phyloP scores from a whole-genome alignment of 1,140 invertebrate genomes.

The Pantala flavescens region DNA sequence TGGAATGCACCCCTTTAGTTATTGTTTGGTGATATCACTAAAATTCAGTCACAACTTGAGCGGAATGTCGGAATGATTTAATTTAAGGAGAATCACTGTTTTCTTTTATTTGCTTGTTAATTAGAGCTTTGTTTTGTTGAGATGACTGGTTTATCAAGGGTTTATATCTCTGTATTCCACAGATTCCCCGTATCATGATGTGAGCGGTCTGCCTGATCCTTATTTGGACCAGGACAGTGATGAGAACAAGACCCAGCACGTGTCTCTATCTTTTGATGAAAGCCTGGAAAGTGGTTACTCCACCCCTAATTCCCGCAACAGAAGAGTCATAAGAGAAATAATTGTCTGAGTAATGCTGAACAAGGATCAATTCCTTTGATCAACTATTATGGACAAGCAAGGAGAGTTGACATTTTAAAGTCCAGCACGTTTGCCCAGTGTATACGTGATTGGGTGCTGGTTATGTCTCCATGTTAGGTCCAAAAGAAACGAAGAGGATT shows the following conservation, averaged over 20 bases:
- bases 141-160: too few species aligned
- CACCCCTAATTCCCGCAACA: constrained; percentile 78
- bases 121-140: too few species aligned
- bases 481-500: not conserved
- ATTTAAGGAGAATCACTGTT: too few species aligned
- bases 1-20: too few species aligned
- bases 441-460: too few species aligned
- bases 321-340: constrained; percentile 84
- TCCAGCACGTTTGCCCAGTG: too few species aligned
- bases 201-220: constrained; percentile 77
- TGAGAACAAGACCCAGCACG: constrained; percentile 48
- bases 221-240: constrained; percentile 63
- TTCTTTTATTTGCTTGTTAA: too few species aligned
- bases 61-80: too few species aligned
- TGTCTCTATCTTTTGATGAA: constrained; percentile 81
- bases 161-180: constrained; percentile 23
- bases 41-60: too few species aligned
- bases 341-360: constrained; percentile 61
- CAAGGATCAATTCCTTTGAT: constrained; percentile 6
- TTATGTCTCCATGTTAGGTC: not conserved
- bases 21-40: too few species aligned
- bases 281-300: constrained; percentile 85
- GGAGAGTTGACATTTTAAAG: not conserved
- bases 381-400: not conserved
- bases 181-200: constrained; percentile 88